These are phyloP conservation scores for Colletes collaris DNA, from an alignment of 2,888 invertebrate species.

Conservation along the genomic window DNA sequence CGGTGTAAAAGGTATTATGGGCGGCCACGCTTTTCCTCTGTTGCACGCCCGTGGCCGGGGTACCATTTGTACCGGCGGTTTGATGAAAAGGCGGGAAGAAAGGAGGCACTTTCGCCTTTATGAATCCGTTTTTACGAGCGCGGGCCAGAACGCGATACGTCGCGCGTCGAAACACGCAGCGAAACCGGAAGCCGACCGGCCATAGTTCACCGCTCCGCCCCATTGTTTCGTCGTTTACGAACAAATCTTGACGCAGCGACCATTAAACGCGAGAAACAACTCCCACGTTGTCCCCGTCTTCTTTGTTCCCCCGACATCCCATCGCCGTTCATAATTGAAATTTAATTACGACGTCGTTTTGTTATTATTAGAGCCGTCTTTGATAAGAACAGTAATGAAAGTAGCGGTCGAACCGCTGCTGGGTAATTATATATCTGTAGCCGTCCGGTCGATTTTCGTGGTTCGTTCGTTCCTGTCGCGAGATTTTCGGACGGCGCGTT, in stretches of 20 bases:
- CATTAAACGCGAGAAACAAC: constrained; percentile 26
- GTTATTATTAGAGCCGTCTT: no score
- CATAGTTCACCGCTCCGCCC: constrained; percentile 14
- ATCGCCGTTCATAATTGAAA: background rate
- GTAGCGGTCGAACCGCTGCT: no score
- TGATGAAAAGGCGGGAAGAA: constrained; percentile 37
- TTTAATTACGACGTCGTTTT: no score
- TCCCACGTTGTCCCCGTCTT: background rate
- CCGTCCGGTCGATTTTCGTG: no score
- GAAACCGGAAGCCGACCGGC: constrained; percentile 53
- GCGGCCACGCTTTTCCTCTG: constrained; percentile 4
- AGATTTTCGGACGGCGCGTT: no score
- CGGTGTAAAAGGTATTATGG: constrained; percentile 12
- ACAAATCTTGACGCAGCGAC: background rate
- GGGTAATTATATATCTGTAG: no score
- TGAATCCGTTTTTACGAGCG: constrained; percentile 56
- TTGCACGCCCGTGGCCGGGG: background rate
- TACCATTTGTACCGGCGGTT: constrained; percentile 22
- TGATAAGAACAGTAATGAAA: no score
- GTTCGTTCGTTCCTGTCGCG: background rate
- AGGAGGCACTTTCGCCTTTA: constrained; percentile 28
- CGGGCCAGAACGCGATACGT: constrained; percentile 20
- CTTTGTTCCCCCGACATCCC: background rate
- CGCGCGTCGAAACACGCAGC: constrained; percentile 17
- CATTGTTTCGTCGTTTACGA: constrained; percentile 46